phyloP scores from a whole-genome alignment of 2,888 invertebrate genomes.

The Eupithecia centaureata region DNA sequence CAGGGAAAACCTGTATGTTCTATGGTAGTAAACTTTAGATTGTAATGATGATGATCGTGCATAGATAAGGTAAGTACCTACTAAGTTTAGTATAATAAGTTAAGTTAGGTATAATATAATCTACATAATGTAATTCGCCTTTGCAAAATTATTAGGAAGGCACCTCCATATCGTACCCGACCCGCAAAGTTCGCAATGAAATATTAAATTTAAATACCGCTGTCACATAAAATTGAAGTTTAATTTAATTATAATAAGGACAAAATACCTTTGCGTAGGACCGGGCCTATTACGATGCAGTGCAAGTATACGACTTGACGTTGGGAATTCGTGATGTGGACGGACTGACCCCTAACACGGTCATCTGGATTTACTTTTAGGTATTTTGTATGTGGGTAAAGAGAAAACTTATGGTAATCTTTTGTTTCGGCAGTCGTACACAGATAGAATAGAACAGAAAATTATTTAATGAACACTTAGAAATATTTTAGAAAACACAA shows the following conservation, averaged over 20 bases:
- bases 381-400: conserved; percentile 12
- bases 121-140: neutral
- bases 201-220: conserved; percentile 23
- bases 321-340: conserved; percentile 68
- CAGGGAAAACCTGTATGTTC: too few relatives aligned
- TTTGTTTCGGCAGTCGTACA: too few relatives aligned
- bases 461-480: too few relatives aligned
- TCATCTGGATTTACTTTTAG: conserved; percentile 47
- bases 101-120: neutral
- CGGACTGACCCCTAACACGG: conserved; percentile 61
- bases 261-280: conserved; percentile 63
- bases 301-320: conserved; percentile 61
- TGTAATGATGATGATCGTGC: too few relatives aligned
- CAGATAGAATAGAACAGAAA: too few relatives aligned
- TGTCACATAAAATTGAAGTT: conserved; percentile 22
- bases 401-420: neutral
- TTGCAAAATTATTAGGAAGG: conserved; percentile 1
- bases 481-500: too few relatives aligned
- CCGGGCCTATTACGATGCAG: conserved; percentile 71
- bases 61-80: neutral
- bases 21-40: too few relatives aligned
- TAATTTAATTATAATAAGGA: conserved; percentile 51
- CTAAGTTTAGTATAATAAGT: neutral
- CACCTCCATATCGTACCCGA: conserved; percentile 4
- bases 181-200: conserved; percentile 7